Percentiles rank a stretch among this genome's conserved stretches.
phyloP scores from a whole-genome alignment of 2,113 vertebrate species.

The Cyprinodon brontotheroides region DNA sequence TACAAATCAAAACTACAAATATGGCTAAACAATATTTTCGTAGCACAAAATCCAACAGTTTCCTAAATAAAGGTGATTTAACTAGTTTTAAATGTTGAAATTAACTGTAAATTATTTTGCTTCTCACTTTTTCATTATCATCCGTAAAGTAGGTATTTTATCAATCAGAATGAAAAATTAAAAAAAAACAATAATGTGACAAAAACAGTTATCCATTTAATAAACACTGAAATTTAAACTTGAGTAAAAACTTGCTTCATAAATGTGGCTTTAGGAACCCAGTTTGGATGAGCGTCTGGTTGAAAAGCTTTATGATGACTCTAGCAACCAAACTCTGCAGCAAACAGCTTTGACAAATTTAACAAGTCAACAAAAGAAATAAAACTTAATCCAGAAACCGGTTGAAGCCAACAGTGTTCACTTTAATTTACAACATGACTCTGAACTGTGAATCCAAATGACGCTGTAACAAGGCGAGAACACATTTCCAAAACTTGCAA shows the following conservation, averaged over 20 bases:
- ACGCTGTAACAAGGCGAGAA: slow-evolving; percentile 4
- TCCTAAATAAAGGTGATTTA: background rate
- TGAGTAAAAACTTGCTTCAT: background rate
- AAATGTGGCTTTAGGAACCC: slow-evolving; percentile 42
- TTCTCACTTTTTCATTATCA: slow-evolving; percentile 24
- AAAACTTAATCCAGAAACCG: background rate
- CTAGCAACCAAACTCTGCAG: background rate
- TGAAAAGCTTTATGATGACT: background rate
- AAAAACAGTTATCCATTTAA: background rate
- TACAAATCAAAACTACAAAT: background rate
- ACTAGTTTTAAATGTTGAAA: slow-evolving; percentile 14
- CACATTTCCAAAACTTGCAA: slow-evolving; percentile 21
- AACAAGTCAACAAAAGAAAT: slow-evolving; percentile 8
- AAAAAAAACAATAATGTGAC: background rate
- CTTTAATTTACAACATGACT: too few species aligned
- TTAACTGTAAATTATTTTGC: slow-evolving; percentile 55
- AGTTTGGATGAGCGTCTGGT: background rate
- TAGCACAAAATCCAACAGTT: slow-evolving; percentile 24
- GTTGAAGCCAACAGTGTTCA: too few species aligned
- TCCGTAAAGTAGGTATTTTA: slow-evolving; percentile 5
- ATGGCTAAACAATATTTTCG: slow-evolving; percentile 7
- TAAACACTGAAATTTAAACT: background rate
- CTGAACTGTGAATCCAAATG: slow-evolving; percentile 5
- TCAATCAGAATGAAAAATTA: background rate
- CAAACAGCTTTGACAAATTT: slow-evolving; percentile 22